Evolutionary conservation across 2,888 invertebrate species (phyloP), one percentile per base, ranked within the genome.

Genomic region (Sarcophaga carnaria): DNA sequence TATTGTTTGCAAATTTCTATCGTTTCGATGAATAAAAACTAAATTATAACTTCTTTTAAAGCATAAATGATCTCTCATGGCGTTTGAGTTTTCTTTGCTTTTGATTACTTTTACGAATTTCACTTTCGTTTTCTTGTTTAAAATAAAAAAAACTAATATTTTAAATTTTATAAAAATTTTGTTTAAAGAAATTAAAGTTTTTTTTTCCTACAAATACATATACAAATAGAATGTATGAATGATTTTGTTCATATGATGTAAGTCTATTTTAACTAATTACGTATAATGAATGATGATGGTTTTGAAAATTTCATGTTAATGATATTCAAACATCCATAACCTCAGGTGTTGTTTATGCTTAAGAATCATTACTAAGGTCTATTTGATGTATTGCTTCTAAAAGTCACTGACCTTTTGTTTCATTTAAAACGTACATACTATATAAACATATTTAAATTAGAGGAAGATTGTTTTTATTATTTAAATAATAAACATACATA

Each of bases 1-100:
- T 79, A 86, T 86, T 86, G 83, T 86, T 83, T 86, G 86, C 67
- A 76, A 82, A 79, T 80, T 80, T 83, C 22, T 62, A 69, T 70
- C 69, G 49, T 69, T 78, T 47, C 54, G 14, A 63, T 49, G 37
- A 74, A 83, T 17, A 69, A 17, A 54, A 78, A 69, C n/a, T 45
- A n/a, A 72, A 78, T 79, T 75, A 27, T 20, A 75, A 47, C 59
- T 27, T 66, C 59, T 8, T 8, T 62, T 12, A 14, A 17, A 14
- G 37, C 37, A 11, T 47, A 74, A 67, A n/a, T 69, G 14, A 71
- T 71, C 64, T 71, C 64, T 37, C 11, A 72, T 25, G 25, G 5
- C n/a, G 11, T 5, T 37, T 37, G 37, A 2, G 2, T 66, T 78
- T 66, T 45, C 25, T 62, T 49, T 71, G 37, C 63, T 49, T 62